Evolutionary conservation across 64 coral and sea anemone genomes (phyloP), one percentile per base, ranked within the genome.

Genomic region (Actinia equina): DNA sequence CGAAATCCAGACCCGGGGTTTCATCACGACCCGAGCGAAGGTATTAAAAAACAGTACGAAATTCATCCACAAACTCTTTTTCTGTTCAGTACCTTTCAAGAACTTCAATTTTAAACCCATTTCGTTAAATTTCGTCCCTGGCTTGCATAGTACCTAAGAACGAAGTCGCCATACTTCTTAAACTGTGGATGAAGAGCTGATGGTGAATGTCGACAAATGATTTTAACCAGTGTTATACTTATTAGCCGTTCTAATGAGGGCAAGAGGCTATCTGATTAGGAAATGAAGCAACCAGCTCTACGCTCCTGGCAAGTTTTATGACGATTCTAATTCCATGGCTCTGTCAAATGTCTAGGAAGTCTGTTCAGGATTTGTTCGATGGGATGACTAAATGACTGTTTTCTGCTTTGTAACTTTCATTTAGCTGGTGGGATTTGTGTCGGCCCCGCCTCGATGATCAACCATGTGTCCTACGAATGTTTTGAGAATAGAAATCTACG

Each of bases 361-460:
- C 69, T 74, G 69, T 74, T 74, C 23, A 41, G 69, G 69, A 74
- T 74, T 74, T 30, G 69, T 2, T 5, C 26, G 9, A 5, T 14
- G 69, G 7, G 41, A 79, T 27, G 77, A 74, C 70, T 4, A 37
- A 37, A 37, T 37, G 4, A 30, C 44, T 46, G 23, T 22, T 52
- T 81, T 81, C 78, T 81, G 78, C 52, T 81, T 81, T 81, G 42
- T 79, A 41, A 81, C 78, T 81, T 81, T 81, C 78, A 81, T 51
- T 81, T 52, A 7, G 43, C 20, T 26, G 13, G 7, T 27, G 7
- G 20, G 49, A 81, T 52, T 37, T 81, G 19, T 52, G 78, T 81
- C 78, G 17, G 78, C 78, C 44, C 78, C 78, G 44, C 78, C 27
- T 81, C 14, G 69, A 13, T 74, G n/a, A 9, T 12, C 7, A 41